phyloP scores from a whole-genome alignment of 2,888 invertebrate genomes.

The Melanargia galathea region DNA sequence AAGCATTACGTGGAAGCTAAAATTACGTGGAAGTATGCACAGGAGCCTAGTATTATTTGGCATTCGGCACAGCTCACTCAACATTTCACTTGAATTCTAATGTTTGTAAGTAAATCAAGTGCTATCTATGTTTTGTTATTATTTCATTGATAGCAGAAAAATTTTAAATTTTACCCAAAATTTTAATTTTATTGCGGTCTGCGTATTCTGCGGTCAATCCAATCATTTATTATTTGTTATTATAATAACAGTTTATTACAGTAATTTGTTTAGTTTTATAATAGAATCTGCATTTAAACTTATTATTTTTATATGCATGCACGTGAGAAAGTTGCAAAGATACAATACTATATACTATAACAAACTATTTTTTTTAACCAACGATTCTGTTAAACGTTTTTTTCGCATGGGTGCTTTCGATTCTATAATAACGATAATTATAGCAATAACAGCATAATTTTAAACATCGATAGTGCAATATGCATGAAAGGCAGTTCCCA shows the following conservation, averaged over 20 bases:
- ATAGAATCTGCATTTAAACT: not conserved
- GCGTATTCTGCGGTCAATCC: too few relatives aligned
- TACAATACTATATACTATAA: not conserved
- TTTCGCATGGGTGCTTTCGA: conserved; percentile 17
- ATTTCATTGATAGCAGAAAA: not conserved
- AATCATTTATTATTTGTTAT: too few relatives aligned
- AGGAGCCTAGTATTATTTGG: not conserved
- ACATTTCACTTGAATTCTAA: conserved; percentile 6
- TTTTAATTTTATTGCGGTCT: too few relatives aligned
- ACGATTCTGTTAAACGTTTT: conserved; percentile 10
- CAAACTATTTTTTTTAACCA: not conserved
- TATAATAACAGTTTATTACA: too few relatives aligned
- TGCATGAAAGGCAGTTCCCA: conserved; percentile 74
- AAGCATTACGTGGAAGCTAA: not conserved
- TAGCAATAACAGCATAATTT: conserved; percentile 52
- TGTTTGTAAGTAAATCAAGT: not conserved
- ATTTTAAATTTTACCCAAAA: too few relatives aligned
- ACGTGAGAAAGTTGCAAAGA: not conserved
- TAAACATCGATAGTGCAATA: conserved; percentile 72
- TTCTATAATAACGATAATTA: conserved; percentile 47
- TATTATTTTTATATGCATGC: not conserved
- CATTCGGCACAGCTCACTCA: conserved; percentile 4
- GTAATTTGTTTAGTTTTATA: too few relatives aligned
- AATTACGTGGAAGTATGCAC: not conserved
- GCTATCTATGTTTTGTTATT: not conserved